Conservation (phyloP, 2,888 invertebrate species). For the Agelastica alni region DNA sequence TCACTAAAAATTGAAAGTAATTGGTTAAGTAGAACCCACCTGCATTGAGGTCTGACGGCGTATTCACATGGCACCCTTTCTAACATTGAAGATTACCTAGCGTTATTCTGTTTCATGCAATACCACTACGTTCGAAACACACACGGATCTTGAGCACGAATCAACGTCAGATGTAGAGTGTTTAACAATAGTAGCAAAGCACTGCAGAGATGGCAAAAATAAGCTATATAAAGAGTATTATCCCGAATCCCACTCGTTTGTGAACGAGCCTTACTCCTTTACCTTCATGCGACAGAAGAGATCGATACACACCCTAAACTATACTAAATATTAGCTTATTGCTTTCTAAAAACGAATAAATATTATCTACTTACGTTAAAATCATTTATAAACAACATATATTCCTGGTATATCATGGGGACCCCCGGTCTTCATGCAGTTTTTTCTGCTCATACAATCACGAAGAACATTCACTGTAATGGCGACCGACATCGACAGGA, state of each 20-base stretch:
- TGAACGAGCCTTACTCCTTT: slow-evolving; percentile 51
- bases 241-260: slow-evolving; percentile 44
- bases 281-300: slow-evolving; percentile 56
- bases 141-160: slow-evolving; percentile 35
- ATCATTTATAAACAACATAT: slow-evolving; percentile 54
- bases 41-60: slow-evolving; percentile 51
- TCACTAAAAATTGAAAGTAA: slow-evolving; percentile 36
- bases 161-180: slow-evolving; percentile 32
- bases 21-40: slow-evolving; percentile 45
- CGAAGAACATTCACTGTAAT: slow-evolving; percentile 23
- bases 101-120: slow-evolving; percentile 44
- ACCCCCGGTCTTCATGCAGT: slow-evolving; percentile 56
- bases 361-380: slow-evolving; percentile 55
- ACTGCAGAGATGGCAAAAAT: slow-evolving; percentile 48
- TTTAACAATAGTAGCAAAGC: slow-evolving; percentile 44
- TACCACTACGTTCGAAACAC: slow-evolving; percentile 35
- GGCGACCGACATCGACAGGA: slow-evolving; percentile 25
- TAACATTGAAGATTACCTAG: slow-evolving; percentile 49
- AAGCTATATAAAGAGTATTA: slow-evolving; percentile 43
- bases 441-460: slow-evolving; percentile 49
- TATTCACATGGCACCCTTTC: slow-evolving; percentile 51
- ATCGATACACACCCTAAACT: slow-evolving; percentile 54
- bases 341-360: slow-evolving; percentile 35
- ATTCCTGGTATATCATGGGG: slow-evolving; percentile 55
- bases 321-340: slow-evolving; percentile 50